phyloP scores from a whole-genome alignment of 2,888 invertebrate species.

The Molorchus minor region DNA sequence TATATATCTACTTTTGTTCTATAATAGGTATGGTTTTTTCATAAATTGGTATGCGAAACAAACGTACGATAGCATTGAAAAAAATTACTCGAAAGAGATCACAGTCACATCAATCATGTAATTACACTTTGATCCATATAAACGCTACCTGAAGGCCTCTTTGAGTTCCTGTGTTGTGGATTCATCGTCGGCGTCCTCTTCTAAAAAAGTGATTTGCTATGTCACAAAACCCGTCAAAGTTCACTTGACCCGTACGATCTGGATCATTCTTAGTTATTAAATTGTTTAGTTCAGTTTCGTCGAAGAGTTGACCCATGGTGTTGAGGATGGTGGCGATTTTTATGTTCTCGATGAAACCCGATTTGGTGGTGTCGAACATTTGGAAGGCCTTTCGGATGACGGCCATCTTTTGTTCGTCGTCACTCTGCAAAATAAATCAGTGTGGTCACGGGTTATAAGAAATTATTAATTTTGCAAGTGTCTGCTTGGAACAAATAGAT shows the following conservation, averaged over 20 bases:
- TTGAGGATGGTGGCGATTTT: constrained; percentile 93
- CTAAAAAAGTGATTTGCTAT: constrained; percentile 94
- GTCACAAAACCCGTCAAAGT: constrained; percentile 93
- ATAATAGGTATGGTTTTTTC: no score
- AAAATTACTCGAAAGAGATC: no score
- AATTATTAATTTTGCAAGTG: no score
- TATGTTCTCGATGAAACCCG: constrained; percentile 89
- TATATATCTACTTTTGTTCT: no score
- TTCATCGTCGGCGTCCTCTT: constrained; percentile 95
- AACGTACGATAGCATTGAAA: no score
- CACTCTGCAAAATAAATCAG: constrained; percentile 28
- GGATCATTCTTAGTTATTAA: constrained; percentile 92
- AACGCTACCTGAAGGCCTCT: constrained; percentile 92
- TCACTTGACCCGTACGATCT: constrained; percentile 89
- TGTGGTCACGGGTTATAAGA: background rate
- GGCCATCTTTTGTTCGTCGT: constrained; percentile 82
- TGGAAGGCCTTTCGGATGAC: constrained; percentile 96
- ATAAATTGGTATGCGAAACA: no score
- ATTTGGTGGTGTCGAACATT: constrained; percentile 95
- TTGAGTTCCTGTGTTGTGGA: constrained; percentile 97
- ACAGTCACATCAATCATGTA: no score
- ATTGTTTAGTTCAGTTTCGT: constrained; percentile 88
- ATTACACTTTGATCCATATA: no score
- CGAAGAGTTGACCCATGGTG: constrained; percentile 95
- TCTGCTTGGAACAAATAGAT: no score